Evolutionary conservation across 2,888 invertebrate genomes (phyloP), one percentile per base, ranked within the genome.

Genomic region (Agrotis exclamationis): DNA sequence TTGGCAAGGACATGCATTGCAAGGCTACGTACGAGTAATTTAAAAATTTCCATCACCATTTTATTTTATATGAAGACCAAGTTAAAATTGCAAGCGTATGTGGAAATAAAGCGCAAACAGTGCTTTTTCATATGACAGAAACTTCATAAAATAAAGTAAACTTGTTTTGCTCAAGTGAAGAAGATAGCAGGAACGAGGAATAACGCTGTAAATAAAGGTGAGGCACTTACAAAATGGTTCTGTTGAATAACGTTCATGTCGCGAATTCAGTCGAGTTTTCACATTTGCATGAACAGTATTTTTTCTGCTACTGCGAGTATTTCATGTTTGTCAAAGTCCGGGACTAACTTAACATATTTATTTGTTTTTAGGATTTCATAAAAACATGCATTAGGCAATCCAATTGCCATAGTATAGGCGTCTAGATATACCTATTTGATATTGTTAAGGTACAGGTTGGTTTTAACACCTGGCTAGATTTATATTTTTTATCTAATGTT

Each of bases 201-300:
- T 63, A 45, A 58, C 44, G 22, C n/a, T 53, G 62, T 63, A 69
- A 74, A 79, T 74, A 75, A 70, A 73, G 51, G 22, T 57, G 51
- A 58, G 47, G 73, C 71, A 74, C 73, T 84, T 70, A 60, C 65
- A 59, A 72, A 71, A 84, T 84, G 80, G 71, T 70, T 62, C 48
- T 45, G 50, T 62, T n/a, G n/a, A 33, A 56, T 56, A 33, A 56
- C 6, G n/a, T 81, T 69, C 24, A 16, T 62, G 54, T 69, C 18
- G n/a, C 45, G 13, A 76, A 54, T 56, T 56, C 50, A 58, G 53
- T 39, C 13, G 13, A n/a, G 24, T 56, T 58, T 59, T n/a, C 48
- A 20, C 11, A 53, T 47, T 45, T 45, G 16, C 53, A 57, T 51
- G 51, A 45, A 47, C 47, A 47, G 5, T 33, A 33, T n/a, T 44